phyloP scores from a whole-genome alignment of 2,113 vertebrate species.

The Sinosuthora webbiana region DNA sequence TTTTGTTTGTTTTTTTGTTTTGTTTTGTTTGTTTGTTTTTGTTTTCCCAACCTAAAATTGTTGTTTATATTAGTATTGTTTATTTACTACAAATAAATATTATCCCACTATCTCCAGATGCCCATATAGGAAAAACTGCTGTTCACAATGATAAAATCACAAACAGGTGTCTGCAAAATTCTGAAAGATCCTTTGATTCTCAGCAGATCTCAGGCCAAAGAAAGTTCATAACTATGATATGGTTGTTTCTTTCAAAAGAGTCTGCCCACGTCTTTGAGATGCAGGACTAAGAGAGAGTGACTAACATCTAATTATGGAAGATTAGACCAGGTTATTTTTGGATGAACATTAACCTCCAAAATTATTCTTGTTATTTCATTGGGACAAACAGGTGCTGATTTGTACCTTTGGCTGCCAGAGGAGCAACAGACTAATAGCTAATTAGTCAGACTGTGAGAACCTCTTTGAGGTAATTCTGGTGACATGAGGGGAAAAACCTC shows the following conservation, averaged over 20 bases:
- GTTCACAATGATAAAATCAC: not conserved
- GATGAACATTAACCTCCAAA: not conserved
- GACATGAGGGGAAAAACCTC: not conserved
- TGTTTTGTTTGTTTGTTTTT: too few species aligned
- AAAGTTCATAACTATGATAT: not conserved
- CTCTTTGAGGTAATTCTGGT: not conserved
- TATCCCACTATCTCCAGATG: not conserved
- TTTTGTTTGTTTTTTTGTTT: too few species aligned
- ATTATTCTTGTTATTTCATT: not conserved
- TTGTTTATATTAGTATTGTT: not conserved
- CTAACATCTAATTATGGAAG: not conserved
- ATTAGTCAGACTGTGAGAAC: not conserved
- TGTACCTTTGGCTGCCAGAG: not conserved
- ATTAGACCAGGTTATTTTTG: not conserved
- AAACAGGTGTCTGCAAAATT: not conserved
- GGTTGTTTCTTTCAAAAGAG: not conserved
- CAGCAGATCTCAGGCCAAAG: not conserved
- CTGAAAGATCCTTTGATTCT: not conserved
- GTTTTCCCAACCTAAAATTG: accelerated
- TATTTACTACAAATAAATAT: not conserved
- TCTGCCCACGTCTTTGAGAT: not conserved
- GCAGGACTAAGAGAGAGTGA: not conserved
- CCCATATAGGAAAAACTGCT: not conserved
- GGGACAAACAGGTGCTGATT: not conserved
- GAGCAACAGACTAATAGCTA: not conserved